Percentiles rank a stretch among this genome's conserved stretches.
phyloP scores from a whole-genome alignment of 2,888 invertebrate species.

The Idaea biselata region DNA sequence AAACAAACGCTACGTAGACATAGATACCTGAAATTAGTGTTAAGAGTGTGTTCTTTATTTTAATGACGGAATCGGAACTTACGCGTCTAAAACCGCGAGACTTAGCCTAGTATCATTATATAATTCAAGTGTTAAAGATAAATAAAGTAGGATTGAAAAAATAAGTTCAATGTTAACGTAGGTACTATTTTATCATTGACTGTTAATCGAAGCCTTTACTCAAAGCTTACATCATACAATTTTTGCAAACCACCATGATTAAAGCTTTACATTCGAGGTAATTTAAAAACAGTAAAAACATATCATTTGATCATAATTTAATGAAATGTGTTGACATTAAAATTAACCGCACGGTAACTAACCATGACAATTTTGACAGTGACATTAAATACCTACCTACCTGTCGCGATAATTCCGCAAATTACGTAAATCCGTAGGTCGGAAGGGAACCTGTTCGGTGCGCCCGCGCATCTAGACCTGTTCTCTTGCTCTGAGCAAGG shows the following conservation, averaged over 20 bases:
- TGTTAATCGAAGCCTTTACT: neutral
- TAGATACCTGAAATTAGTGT: too few species aligned
- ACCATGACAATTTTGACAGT: conserved; percentile 32
- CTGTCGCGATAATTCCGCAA: conserved; percentile 37
- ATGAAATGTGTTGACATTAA: conserved; percentile 12
- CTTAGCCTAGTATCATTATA: too few species aligned
- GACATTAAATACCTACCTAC: conserved; percentile 31
- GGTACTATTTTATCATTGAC: neutral
- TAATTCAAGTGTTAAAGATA: neutral
- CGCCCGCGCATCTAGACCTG: conserved; percentile 49
- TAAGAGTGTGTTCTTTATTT: too few species aligned
- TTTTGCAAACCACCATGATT: neutral
- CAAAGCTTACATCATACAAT: neutral
- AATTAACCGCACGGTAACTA: conserved; percentile 20
- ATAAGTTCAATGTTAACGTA: neutral
- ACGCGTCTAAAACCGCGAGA: too few species aligned
- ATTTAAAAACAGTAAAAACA: neutral
- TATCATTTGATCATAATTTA: neutral
- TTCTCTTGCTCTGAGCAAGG: conserved; percentile 62
- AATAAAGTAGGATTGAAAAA: neutral
- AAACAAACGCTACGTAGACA: too few species aligned
- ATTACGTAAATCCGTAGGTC: conserved; percentile 54
- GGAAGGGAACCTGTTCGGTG: conserved; percentile 44
- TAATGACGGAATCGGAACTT: too few species aligned
- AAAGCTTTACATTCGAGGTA: neutral